Conservation (phyloP, 92 coral and sea anemone genomes). For the Pocillopora meandrina region DNA sequence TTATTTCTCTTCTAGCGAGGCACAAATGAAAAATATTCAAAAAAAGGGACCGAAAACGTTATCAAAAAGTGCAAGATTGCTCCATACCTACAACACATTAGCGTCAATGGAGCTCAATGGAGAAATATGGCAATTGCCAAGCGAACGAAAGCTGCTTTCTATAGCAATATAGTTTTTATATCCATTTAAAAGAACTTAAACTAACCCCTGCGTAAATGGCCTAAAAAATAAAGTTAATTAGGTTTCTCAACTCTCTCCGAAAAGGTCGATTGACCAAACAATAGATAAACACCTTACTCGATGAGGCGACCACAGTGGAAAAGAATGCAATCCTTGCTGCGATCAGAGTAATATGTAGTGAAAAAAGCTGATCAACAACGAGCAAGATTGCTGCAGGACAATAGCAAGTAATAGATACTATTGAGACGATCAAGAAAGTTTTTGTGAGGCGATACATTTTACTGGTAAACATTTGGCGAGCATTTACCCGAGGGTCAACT, state of each 20-base stretch:
- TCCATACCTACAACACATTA: no score
- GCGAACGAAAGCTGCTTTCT: no score
- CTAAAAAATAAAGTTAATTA: not conserved
- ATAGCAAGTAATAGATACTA: not conserved
- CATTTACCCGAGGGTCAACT: not conserved
- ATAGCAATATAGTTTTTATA: no score
- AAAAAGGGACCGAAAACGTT: no score
- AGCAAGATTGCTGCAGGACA: not conserved
- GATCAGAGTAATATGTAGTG: not conserved
- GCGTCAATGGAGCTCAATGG: no score
- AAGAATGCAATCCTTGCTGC: not conserved
- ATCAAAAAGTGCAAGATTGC: no score
- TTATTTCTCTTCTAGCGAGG: no score
- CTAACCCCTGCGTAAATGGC: no score
- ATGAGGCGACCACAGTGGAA: not conserved
- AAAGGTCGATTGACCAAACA: not conserved
- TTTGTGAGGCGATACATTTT: conserved; percentile 4
- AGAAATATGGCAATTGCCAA: no score
- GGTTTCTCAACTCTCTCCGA: not conserved
- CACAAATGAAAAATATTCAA: no score
- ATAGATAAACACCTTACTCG: not conserved
- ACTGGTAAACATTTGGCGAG: no score
- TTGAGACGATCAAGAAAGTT: conserved; percentile 5
- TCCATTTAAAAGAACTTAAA: no score
- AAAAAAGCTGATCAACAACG: not conserved